Evolutionary conservation across 2,797 vertebrate genomes (phyloP).

Genomic region (Kryptolebias ocellatus): DNA sequence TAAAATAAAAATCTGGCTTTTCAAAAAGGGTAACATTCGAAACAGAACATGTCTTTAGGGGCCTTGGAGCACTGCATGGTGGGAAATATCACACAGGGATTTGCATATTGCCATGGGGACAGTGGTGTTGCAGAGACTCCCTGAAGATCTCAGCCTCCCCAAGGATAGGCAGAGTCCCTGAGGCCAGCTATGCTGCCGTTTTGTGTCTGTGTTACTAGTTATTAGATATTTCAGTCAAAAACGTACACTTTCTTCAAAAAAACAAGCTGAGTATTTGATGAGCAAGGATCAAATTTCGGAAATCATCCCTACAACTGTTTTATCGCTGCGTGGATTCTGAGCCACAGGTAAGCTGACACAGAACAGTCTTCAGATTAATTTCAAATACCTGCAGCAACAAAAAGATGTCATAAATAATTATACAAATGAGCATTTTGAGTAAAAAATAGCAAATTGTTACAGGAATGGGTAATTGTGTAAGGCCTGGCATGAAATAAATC

Average conservation of each 20-base stretch:
- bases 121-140: conserved; percentile 69
- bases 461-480: neutral
- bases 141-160: conserved; percentile 61
- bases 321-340: conserved; percentile 2
- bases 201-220: conserved; percentile 27
- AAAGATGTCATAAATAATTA: no score
- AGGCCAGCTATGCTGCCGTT: conserved; percentile 65
- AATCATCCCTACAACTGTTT: neutral
- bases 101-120: conserved; percentile 78
- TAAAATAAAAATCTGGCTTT: conserved; percentile 54
- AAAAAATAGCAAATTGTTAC: neutral
- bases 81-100: conserved; percentile 71
- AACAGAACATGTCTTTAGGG: conserved; percentile 63
- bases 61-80: conserved; percentile 62
- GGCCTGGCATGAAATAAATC: neutral
- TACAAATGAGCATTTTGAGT: neutral
- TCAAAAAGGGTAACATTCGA: conserved; percentile 57
- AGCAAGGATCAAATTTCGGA: neutral
- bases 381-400: no score
- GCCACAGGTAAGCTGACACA: conserved; percentile 5
- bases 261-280: conserved; percentile 6
- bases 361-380: no score
- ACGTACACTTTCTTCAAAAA: conserved; percentile 45
- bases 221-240: conserved; percentile 30
- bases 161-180: conserved; percentile 65